Evolutionary conservation across 2,888 invertebrate genomes (phyloP), one percentile per base, ranked within the genome.

Genomic region (Gortyna flavago): DNA sequence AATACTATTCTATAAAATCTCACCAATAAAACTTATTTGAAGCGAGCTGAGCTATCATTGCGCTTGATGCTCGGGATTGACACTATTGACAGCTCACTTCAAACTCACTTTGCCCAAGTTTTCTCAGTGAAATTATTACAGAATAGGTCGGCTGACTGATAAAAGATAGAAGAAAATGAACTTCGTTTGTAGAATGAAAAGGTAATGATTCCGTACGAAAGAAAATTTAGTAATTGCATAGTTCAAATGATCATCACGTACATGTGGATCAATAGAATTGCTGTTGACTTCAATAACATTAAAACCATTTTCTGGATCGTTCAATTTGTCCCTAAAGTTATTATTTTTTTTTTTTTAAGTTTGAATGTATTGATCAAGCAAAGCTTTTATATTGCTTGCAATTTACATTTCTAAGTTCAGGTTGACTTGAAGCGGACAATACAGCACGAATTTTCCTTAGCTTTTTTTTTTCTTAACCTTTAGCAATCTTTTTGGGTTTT

Each of bases 401-500:
- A 29, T n/a, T 6, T n/a, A 44, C 9, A n/a, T 32, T 75, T 29
- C 35, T 59, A 54, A 18, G 41, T 13, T 41, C 29, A 21, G 21
- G 11, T n/a, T n/a, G 18, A 35, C 9, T 51, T 57, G 1, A 35
- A 35, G 16, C 11, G 8, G 6, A 29, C 29, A 68, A 54, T 44
- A 32, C 35, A 18, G 25, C 18, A 38, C 5, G 7, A 21, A 38
- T 51, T 25, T 25, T 48, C 16, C 29, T 57, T 41, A 6, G 29
- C n/a, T 35, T 54, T 8, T 29, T 16, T 51, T 21, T 51, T 51
- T 48, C 21, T 51, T 16, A 68, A 51, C 41, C 38, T 74, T 67
- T 64, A 64, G 16, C 29, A 75, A 32, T 13, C 29, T 35, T 38
- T 35, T 72, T 62, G 38, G 38, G 9, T 54, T 72, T 75, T 72